phyloP scores from a whole-genome alignment of 2,888 invertebrate genomes.

The Laothoe populi region DNA sequence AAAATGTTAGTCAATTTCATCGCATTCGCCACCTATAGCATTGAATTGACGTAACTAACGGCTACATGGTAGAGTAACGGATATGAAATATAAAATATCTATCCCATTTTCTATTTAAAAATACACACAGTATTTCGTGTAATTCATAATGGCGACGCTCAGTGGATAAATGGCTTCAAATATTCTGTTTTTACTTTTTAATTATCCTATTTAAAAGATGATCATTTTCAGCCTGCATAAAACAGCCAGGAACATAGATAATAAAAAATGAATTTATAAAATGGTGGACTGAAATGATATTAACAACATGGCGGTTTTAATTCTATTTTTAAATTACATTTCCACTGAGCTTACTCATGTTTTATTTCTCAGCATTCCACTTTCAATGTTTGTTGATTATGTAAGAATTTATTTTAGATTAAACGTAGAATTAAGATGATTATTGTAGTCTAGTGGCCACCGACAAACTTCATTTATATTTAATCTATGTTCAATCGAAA shows the following conservation, averaged over 20 bases:
- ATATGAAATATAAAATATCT: constrained; percentile 56
- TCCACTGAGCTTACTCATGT: constrained; percentile 5
- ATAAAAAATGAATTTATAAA: not conserved
- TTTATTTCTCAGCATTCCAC: constrained; percentile 61
- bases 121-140: constrained; percentile 65
- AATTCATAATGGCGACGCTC: constrained; percentile 40
- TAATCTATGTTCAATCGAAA: constrained; percentile 19
- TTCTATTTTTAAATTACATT: not conserved
- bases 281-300: not conserved
- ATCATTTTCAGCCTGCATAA: too few relatives aligned
- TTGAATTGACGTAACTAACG: constrained; percentile 61
- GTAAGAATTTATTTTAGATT: constrained; percentile 67
- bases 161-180: not conserved
- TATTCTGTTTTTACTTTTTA: not conserved
- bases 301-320: not conserved
- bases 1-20: constrained; percentile 28
- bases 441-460: constrained; percentile 56
- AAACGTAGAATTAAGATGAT: constrained; percentile 63
- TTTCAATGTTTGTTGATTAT: constrained; percentile 61
- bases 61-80: constrained; percentile 37
- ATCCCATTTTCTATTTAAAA: constrained; percentile 65
- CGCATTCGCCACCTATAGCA: constrained; percentile 35
- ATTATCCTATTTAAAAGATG: not conserved
- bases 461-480: constrained; percentile 51
- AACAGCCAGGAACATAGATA: not conserved